A percentile compares a stretch with the other conserved stretches of the same genome.
These are phyloP conservation scores for Betta splendens DNA, from an alignment of 2,797 vertebrate species.

Conservation along the genomic window DNA sequence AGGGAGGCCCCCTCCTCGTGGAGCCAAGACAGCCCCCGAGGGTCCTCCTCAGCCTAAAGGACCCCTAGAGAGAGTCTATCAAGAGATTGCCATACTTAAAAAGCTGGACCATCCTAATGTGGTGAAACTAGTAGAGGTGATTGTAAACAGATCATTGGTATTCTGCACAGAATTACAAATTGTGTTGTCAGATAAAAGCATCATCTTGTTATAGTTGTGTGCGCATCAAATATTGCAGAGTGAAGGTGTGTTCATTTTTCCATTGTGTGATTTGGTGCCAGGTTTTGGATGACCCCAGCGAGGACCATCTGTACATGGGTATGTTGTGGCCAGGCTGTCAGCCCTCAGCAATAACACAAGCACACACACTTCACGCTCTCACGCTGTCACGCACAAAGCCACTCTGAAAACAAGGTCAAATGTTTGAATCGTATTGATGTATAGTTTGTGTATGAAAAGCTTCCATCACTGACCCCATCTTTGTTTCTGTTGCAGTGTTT, in stretches of 20 bases:
- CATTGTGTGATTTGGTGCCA: conserved; percentile 70
- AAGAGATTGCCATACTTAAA: conserved; percentile 98
- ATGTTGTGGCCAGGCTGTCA: conserved; percentile 62
- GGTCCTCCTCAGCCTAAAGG: conserved; percentile 88
- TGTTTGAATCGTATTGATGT: neutral
- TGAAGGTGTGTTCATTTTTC: conserved; percentile 4
- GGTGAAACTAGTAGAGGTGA: conserved; percentile 96
- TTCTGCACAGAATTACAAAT: no score
- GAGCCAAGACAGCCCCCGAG: conserved; percentile 83
- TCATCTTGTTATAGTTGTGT: neutral
- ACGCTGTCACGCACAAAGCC: conserved; percentile 4
- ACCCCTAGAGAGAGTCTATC: conserved; percentile 95
- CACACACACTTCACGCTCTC: conserved; percentile 7
- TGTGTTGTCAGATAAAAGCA: neutral
- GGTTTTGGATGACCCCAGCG: conserved; percentile 97
- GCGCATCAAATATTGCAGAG: neutral
- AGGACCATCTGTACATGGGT: conserved; percentile 99
- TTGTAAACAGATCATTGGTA: neutral
- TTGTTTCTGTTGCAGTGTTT: conserved; percentile 46
- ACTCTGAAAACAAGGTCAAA: neutral
- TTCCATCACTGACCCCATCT: conserved; percentile 39
- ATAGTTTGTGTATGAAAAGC: conserved; percentile 19
- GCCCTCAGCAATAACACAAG: conserved; percentile 7
- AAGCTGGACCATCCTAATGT: conserved; percentile 98
- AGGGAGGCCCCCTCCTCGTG: conserved; percentile 95